phyloP scores from a whole-genome alignment of 2,797 vertebrate genomes.

The Potorous gilbertii region DNA sequence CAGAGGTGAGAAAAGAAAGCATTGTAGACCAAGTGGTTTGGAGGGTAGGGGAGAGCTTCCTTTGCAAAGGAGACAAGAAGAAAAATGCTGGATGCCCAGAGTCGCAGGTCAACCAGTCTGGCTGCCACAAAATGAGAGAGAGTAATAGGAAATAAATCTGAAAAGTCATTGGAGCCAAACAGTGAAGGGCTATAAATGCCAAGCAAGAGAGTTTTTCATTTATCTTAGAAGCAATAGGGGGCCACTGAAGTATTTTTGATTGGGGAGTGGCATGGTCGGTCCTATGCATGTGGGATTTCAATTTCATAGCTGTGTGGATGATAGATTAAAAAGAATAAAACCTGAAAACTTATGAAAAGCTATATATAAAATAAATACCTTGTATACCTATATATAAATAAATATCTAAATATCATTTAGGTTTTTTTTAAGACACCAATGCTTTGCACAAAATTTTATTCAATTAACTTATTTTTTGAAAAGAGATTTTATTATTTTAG shows the following conservation, averaged over 20 bases:
- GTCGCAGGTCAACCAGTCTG: neutral
- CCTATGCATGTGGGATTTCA: neutral
- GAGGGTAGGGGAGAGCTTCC: neutral
- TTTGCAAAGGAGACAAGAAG: neutral
- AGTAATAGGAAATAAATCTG: neutral
- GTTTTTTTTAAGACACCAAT: slow-evolving; percentile 16
- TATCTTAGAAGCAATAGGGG: neutral
- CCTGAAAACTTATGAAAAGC: slow-evolving; percentile 58
- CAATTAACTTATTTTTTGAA: neutral
- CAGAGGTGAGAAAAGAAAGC: neutral
- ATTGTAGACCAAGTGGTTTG: neutral
- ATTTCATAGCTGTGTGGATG: neutral
- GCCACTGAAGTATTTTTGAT: neutral
- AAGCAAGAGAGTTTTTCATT: neutral
- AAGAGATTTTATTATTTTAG: neutral
- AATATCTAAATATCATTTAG: neutral
- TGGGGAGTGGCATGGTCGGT: neutral
- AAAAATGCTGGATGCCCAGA: neutral
- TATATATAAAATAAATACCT: slow-evolving; percentile 45
- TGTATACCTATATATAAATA: neutral
- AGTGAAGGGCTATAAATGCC: neutral
- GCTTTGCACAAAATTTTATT: slow-evolving; percentile 7
- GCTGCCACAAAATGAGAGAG: neutral
- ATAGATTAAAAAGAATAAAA: neutral
- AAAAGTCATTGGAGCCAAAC: neutral